Base-by-base conservation (phyloP, 2,113 vertebrate genomes). In the Melanostigma gelatinosum region DNA sequence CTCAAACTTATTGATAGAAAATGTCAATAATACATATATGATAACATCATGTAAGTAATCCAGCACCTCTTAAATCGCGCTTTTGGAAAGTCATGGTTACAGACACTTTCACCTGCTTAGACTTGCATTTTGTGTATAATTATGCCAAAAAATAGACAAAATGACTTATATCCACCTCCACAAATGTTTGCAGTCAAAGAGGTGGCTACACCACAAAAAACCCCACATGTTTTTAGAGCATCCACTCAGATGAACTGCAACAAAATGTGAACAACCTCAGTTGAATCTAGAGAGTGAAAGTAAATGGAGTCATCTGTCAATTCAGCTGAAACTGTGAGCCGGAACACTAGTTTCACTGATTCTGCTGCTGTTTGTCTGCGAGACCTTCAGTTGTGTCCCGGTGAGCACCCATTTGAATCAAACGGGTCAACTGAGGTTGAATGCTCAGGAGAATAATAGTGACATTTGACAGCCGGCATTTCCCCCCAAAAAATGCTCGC, bases 221-320 rank as follows among this genome's bases (percentile, higher is more conserved):
- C 54, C 38, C 8, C 8, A 10, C 10, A 42, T 20, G 15, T 48
- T 50, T 48, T 52, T 6, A 8, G 50, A 58, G 40, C 65, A 3
- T 6, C 22, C 3, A 40, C 18, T 9, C 1, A 8, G 50, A 48
- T 48, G 46, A 48, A 48, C 29, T 29, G 42, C 20, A 24, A 22
- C 32, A 63, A 6, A 57, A 52, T 3, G 60, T 27, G 50, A 6
- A 24, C 60, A 36, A 5, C 18, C 69, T 62, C 55, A 18, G 48
- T 1, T 54, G 3, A 63, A 54, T 24, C 72, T 46, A 22, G 40
- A 58, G 6, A 67, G 50, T 60, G 22, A 55, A 38, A 71, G 50
- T 36, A 75, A 76, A 82, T 48, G 27, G 62, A 79, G 48, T 60
- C 48, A 34, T 58, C 65, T 1, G n/a, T 40, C 82, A 80, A 6